Conservation (phyloP, 2,797 vertebrate genomes). For the Chlorospingus flavigularis region DNA sequence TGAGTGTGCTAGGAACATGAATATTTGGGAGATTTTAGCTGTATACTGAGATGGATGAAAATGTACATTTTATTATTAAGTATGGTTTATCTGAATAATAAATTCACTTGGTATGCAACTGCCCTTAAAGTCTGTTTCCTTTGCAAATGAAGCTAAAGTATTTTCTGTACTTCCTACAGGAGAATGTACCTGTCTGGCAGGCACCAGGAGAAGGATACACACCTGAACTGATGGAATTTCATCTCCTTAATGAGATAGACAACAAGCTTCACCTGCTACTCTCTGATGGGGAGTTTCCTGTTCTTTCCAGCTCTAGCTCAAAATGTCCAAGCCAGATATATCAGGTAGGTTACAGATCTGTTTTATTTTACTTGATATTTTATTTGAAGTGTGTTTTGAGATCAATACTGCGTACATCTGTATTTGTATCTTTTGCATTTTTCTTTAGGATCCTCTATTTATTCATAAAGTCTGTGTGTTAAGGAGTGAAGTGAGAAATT, state of each 20-base stretch:
- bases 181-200: slow-evolving; percentile 46
- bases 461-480: neutral
- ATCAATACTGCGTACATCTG: neutral
- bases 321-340: neutral
- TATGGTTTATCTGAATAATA: neutral
- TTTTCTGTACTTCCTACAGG: slow-evolving; percentile 51
- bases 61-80: neutral
- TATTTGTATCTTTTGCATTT: neutral
- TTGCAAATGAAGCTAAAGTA: neutral
- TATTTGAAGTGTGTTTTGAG: neutral
- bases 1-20: neutral
- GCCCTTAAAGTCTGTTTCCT: neutral
- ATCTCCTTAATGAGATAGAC: slow-evolving; percentile 83
- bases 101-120: neutral
- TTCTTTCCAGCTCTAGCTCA: slow-evolving; percentile 45
- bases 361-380: neutral
- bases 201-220: slow-evolving; percentile 81
- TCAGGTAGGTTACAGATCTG: slow-evolving; percentile 51
- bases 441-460: neutral
- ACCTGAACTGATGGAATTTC: slow-evolving; percentile 75
- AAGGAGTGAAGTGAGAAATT: neutral
- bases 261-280: slow-evolving; percentile 79
- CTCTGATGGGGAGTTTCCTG: slow-evolving; percentile 65
- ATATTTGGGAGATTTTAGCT: neutral
- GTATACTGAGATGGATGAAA: neutral